Percentiles rank a stretch among this genome's conserved stretches.
Evolutionary conservation across 1,140 invertebrate species (phyloP).

Genomic region (Meloidogyne chitwoodi): DNA sequence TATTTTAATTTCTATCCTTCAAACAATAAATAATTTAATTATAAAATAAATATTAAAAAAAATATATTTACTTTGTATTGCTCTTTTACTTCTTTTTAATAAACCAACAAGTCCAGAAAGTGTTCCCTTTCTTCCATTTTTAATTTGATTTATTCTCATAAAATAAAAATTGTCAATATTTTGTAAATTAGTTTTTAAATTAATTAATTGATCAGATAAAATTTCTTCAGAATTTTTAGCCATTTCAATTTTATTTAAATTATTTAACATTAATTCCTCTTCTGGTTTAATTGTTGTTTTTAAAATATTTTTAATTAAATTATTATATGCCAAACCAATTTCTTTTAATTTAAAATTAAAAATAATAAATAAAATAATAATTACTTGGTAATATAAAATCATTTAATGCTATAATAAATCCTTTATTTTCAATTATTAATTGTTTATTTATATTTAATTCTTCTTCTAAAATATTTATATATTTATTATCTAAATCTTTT

Average conservation of each 20-base stretch:
- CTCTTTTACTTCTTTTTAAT: neutral
- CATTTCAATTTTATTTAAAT: neutral
- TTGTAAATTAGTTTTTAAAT: neutral
- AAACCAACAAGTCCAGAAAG: neutral
- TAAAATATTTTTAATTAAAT: neutral
- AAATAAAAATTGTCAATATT: neutral
- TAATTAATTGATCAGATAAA: neutral
- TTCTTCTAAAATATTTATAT: neutral
- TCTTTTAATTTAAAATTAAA: neutral
- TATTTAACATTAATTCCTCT: neutral
- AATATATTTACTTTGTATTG: neutral
- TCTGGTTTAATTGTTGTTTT: neutral
- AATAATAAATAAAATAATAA: neutral
- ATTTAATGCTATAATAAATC: neutral
- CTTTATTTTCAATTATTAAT: neutral
- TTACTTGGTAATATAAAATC: neutral
- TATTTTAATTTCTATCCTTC: too few species aligned
- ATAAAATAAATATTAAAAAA: neutral
- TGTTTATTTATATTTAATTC: neutral
- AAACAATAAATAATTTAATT: too few species aligned
- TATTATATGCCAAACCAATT: neutral
- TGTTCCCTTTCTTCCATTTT: neutral
- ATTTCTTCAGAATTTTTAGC: neutral
- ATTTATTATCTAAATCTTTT: neutral
- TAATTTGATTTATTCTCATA: neutral